These are phyloP conservation scores for Leucozona laternaria DNA, from an alignment of 2,888 invertebrate genomes.

Conservation along the genomic window DNA sequence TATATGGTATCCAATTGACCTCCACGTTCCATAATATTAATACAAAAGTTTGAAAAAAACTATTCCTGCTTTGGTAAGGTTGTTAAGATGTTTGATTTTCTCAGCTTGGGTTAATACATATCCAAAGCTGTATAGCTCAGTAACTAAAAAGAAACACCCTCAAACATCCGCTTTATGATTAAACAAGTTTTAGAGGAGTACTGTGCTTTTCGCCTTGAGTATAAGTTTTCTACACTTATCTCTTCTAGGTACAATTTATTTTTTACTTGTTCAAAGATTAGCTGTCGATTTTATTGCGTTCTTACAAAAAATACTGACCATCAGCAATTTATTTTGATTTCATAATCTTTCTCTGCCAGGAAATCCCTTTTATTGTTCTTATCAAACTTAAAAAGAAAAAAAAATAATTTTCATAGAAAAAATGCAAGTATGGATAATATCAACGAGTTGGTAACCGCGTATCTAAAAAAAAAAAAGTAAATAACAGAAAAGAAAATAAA, in stretches of 20 bases:
- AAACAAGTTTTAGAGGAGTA: background rate
- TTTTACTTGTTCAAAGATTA: background rate
- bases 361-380: slow-evolving; percentile 33
- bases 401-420: slow-evolving; percentile 19
- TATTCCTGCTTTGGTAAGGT: no score
- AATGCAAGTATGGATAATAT: slow-evolving; percentile 8
- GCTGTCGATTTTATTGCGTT: background rate
- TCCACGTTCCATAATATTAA: no score
- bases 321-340: background rate
- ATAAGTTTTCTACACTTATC: no score
- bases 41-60: no score
- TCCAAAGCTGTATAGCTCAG: no score
- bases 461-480: no score
- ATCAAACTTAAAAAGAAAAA: slow-evolving; percentile 41
- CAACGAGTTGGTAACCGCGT: slow-evolving; percentile 27
- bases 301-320: slow-evolving; percentile 10
- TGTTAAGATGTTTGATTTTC: no score
- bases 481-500: background rate
- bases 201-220: no score
- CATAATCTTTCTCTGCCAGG: slow-evolving; percentile 7
- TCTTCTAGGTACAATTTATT: no score
- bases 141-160: background rate
- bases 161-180: background rate
- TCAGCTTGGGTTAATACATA: no score
- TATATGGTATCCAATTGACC: no score